Evolutionary conservation across 35 echinoderm and acorn worm species (phyloP).

Genomic region (Patiria miniata): DNA sequence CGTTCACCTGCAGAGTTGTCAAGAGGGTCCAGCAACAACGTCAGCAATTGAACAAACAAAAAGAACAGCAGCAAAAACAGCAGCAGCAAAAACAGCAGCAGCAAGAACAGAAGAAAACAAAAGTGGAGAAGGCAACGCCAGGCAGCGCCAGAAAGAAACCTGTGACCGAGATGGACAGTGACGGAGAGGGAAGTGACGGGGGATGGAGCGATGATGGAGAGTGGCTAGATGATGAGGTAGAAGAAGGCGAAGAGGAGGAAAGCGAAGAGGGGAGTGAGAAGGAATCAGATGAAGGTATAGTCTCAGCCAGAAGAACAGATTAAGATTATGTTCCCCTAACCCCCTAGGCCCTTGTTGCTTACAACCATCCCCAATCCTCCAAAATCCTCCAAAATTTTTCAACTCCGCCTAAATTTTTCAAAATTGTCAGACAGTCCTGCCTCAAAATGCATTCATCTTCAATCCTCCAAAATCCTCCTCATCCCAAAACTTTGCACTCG

Average conservation of each 20-base stretch:
- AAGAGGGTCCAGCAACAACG: background rate
- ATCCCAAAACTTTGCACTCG: too few species aligned
- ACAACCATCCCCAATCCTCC: too few species aligned
- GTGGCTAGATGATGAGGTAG: background rate
- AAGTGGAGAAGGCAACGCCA: background rate
- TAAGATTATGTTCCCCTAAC: too few species aligned
- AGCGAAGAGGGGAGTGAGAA: constrained; percentile 26
- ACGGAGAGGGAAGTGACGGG: background rate
- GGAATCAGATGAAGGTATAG: constrained; percentile 18
- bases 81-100: background rate
- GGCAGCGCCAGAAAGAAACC: constrained; percentile 21
- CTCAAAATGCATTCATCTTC: too few species aligned
- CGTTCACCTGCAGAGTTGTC: too few species aligned
- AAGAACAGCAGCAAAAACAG: background rate
- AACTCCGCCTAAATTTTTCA: too few species aligned
- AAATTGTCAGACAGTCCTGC: too few species aligned
- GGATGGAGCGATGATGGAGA: constrained; percentile 14
- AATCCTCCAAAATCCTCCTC: too few species aligned
- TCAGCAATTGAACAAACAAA: too few species aligned
- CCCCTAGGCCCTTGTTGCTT: too few species aligned
- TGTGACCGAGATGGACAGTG: background rate
- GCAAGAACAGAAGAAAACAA: background rate
- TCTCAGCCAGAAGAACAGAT: background rate
- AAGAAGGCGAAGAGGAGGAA: constrained; percentile 1
- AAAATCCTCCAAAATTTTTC: too few species aligned